Base-by-base conservation (phyloP, 2,888 invertebrate genomes). In the Laothoe populi region DNA sequence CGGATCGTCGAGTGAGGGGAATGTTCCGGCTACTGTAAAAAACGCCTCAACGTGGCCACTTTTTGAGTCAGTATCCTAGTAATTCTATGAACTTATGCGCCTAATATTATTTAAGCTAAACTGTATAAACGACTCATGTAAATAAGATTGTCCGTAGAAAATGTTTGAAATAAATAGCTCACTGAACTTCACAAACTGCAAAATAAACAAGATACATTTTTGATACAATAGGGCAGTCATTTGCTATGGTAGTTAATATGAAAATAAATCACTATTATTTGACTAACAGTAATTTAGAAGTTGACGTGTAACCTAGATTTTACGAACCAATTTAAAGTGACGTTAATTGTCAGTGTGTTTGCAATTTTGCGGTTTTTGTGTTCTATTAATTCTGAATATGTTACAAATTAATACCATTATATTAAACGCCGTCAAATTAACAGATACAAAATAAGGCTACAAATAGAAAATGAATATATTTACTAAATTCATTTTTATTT, bases 251-350 rank as follows among this genome's bases (percentile, higher is more conserved):
- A 40, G 24, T 40, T 31, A 35, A 35, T 3, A 44, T 8, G 1
- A 10, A 35, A 53, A 53, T 5, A 53, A 35, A 19, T 31, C 31
- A 53, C 3, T 21, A 19, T 53, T 59, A 46, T 59, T 59, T 59
- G 45, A 46, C 46, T 59, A 45, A 59, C 19, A 19, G 35, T 19
- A 11, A 35, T 53, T 53, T 53, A 53, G 35, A 53, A 53, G 35
- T 53, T 53, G 53, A 35, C 35, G 35, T 11, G 53, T 53, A 35
- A 53, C 53, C 53, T 53, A 53, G 19, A 53, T 53, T 53, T 53
- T 31, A n/a, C 11, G 35, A 35, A 35, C 19, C 53, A 35, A 53
- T 53, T 53, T 35, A 19, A 31, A 53, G 53, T 53, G 53, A 53
- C 53, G 19, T 35, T 53, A 53, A 53, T 53, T 31, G 19, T 35